Percentiles rank a stretch among this genome's conserved stretches.
Evolutionary conservation across 2,113 vertebrate genomes (phyloP).

Genomic region (Cryptomyrus ogoouensis): DNA sequence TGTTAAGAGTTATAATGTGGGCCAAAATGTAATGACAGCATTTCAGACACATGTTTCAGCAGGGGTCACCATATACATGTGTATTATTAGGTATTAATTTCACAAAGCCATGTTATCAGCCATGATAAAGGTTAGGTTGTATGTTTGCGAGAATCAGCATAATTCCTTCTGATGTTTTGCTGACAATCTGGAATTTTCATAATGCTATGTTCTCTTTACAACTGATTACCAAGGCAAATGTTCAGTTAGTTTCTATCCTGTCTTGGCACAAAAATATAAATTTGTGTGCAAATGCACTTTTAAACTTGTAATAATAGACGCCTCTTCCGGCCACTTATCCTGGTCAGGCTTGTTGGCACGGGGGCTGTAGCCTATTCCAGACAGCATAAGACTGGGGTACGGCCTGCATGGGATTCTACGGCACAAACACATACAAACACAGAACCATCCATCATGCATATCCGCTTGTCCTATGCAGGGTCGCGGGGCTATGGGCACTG

Average conservation of each 20-base stretch:
- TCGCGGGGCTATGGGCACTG: neutral
- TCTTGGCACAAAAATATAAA: neutral
- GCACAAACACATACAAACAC: neutral
- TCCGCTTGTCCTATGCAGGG: neutral
- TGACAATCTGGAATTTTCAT: neutral
- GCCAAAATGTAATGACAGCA: neutral
- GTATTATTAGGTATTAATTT: neutral
- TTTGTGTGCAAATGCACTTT: slow-evolving; percentile 1
- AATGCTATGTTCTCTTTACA: neutral
- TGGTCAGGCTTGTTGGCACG: neutral
- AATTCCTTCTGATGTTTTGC: neutral
- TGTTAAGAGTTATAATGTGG: neutral
- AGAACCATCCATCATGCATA: neutral
- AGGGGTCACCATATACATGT: neutral
- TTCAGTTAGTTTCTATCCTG: neutral
- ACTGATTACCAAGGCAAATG: neutral
- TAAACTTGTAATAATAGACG: neutral
- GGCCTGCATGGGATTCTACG: neutral
- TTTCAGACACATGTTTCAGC: neutral
- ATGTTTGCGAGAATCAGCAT: neutral
- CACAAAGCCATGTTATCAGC: neutral
- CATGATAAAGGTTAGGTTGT: neutral
- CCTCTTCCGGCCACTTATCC: neutral
- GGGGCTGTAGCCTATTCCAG: neutral
- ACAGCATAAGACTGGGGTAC: neutral